These are phyloP conservation scores for Sebastes glaucus DNA, from an alignment of 2,797 vertebrate species.

Conservation along the genomic window DNA sequence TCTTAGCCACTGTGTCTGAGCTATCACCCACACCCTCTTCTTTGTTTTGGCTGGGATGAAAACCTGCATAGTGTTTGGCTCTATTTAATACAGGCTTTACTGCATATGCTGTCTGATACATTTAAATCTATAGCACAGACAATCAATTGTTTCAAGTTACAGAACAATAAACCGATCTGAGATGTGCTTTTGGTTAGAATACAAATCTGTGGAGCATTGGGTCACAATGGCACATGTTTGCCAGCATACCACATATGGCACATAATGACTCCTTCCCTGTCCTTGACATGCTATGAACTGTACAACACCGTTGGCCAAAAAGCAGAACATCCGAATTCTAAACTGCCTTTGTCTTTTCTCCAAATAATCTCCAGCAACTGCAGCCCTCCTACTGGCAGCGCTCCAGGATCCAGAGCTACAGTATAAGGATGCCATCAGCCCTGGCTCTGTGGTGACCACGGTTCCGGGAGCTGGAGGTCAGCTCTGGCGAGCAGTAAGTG, in stretches of 20 bases:
- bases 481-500: constrained; percentile 49
- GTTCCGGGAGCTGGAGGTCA: constrained; percentile 57
- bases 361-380: constrained; percentile 21
- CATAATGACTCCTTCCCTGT: not conserved
- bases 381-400: constrained; percentile 51
- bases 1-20: constrained; percentile 25
- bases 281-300: constrained; percentile 2
- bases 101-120: not conserved
- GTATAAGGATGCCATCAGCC: constrained; percentile 54
- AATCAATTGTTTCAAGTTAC: not conserved
- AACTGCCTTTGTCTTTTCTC: constrained; percentile 12
- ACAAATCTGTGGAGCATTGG: not conserved
- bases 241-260: not conserved
- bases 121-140: not conserved
- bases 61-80: constrained; percentile 15
- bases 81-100: constrained; percentile 23
- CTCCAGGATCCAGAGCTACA: constrained; percentile 60
- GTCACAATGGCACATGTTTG: not conserved
- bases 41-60: constrained; percentile 27
- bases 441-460: constrained; percentile 8
- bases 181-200: not conserved
- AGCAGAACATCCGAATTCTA: constrained; percentile 12
- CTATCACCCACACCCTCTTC: constrained; percentile 46
- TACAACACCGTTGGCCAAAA: constrained; percentile 1
- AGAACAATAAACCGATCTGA: not conserved